Conservation (phyloP, 2,113 vertebrate species). For the Tragelaphus scriptus region DNA sequence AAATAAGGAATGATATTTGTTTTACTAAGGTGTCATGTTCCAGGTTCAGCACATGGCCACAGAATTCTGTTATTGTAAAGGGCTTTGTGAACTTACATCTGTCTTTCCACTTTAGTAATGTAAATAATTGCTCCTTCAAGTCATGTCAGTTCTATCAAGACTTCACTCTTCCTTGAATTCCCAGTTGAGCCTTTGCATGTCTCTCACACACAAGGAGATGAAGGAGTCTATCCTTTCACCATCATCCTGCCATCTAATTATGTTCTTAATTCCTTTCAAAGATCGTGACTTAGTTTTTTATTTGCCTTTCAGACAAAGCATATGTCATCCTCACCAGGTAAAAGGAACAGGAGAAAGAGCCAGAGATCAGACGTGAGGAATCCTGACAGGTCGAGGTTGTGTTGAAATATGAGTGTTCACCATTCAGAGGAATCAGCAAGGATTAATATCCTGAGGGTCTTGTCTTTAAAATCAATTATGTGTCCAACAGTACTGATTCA, state of each 20-base stretch:
- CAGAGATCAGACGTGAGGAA: constrained; percentile 19
- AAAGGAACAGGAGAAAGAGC: constrained; percentile 29
- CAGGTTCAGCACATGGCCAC: neutral
- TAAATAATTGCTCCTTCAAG: constrained; percentile 26
- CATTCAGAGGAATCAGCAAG: constrained; percentile 11
- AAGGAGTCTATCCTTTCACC: constrained; percentile 15
- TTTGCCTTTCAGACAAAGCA: constrained; percentile 50
- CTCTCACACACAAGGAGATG: neutral
- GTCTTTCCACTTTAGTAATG: constrained; percentile 9
- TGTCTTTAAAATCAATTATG: constrained; percentile 18
- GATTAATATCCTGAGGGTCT: constrained; percentile 8
- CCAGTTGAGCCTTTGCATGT: constrained; percentile 10
- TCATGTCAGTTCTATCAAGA: neutral
- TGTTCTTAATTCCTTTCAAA: constrained; percentile 59
- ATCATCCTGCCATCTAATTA: constrained; percentile 42
- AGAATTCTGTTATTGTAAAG: neutral
- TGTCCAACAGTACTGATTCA: neutral
- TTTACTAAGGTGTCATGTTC: neutral
- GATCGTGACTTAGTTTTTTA: constrained; percentile 49
- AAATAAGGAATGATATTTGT: neutral
- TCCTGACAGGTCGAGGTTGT: neutral
- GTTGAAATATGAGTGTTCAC: constrained; percentile 48
- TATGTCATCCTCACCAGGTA: constrained; percentile 1
- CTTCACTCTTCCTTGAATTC: constrained; percentile 39
- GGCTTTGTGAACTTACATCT: neutral